Evolutionary conservation across 2,113 vertebrate species (phyloP).

Genomic region (Tichodroma muraria): DNA sequence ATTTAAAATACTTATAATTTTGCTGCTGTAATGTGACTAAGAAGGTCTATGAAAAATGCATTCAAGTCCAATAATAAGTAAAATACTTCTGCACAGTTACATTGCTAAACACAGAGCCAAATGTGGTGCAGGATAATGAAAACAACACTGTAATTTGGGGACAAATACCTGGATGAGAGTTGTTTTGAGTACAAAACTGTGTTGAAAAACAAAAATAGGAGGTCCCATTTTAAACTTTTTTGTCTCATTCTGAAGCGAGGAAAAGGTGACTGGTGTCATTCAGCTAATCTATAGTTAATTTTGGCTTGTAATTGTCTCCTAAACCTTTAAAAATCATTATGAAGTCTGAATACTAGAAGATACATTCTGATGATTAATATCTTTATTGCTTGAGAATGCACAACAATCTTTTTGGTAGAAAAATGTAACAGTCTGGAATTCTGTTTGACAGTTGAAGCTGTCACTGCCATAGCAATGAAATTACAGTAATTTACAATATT

Average conservation of each 20-base stretch:
- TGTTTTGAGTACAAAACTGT: background rate
- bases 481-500: background rate
- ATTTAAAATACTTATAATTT: background rate
- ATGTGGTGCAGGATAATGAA: background rate
- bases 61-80: background rate
- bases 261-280: background rate
- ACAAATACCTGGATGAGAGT: background rate
- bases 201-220: background rate
- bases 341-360: background rate
- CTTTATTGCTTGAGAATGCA: background rate
- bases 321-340: background rate
- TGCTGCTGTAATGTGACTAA: background rate
- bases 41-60: background rate
- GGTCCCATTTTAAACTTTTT: background rate
- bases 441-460: background rate
- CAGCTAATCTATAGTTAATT: background rate
- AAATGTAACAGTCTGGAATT: background rate
- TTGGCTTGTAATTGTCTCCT: background rate
- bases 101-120: background rate
- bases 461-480: background rate
- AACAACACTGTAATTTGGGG: background rate
- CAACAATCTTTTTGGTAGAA: background rate
- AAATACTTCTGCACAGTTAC: no score
- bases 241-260: background rate
- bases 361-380: background rate